phyloP scores from a whole-genome alignment of 2,113 vertebrate genomes.

The Copsychus sechellarum region DNA sequence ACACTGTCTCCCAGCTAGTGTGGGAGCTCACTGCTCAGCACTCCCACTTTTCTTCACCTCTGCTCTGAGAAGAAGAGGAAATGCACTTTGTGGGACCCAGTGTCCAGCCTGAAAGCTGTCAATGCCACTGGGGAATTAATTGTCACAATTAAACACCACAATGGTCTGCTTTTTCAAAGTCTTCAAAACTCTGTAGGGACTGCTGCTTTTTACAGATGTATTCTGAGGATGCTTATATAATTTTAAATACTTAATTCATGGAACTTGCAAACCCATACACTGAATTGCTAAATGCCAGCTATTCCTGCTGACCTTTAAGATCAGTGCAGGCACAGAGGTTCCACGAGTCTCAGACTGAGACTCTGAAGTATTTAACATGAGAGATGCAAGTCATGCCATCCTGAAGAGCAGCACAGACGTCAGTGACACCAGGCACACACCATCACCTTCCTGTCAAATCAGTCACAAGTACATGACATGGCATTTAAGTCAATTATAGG shows the following conservation, averaged over 20 bases:
- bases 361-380: neutral
- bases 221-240: neutral
- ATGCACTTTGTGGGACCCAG: fast-evolving
- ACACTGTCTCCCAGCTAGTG: neutral
- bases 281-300: neutral
- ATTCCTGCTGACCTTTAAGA: neutral
- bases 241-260: neutral
- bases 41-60: neutral
- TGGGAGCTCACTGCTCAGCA: neutral
- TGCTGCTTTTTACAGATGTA: neutral
- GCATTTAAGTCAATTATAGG: neutral
- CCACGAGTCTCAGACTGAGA: neutral
- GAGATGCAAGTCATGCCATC: neutral
- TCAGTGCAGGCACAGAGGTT: neutral
- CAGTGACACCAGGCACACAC: neutral
- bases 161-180: neutral
- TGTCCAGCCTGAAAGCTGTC: neutral
- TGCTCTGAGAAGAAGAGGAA: neutral
- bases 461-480: neutral
- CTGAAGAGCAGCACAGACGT: neutral
- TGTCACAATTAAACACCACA: neutral
- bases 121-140: neutral
- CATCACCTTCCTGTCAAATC: neutral
- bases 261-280: neutral
- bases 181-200: neutral